Base-by-base conservation (phyloP, 2,888 invertebrate species). In the Sminthurides aquaticus region DNA sequence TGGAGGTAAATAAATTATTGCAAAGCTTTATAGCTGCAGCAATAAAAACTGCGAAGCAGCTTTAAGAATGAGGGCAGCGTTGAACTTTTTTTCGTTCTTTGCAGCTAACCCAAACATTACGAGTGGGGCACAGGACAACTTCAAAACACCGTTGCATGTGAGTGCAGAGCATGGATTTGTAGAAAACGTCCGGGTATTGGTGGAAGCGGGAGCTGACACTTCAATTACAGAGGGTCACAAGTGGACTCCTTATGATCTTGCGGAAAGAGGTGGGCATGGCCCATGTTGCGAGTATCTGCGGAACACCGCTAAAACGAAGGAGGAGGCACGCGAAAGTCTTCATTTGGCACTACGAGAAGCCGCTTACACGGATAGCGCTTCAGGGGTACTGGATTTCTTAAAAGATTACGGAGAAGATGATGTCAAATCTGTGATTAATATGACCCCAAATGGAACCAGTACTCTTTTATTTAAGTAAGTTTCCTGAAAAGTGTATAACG, bases 381-480 rank as follows among this genome's bases (percentile, higher is more conserved):
- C 80, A 20, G 83, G 84, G 43, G 86, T 90, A 15, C 84, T 84
- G 72, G 84, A 84, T 26, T 80, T 87, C 65, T 81, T 93, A 64
- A 82, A 85, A 58, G 84, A 86, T 3, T 79, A 88, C 58, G 86
- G 85, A 0, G 78, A 80, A 3, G 85, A 86, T 74, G 85, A 88
- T 0, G 87, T 87, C 60, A 84, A 69, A 18, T 67, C 86, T 59
- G 84, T 94, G 62, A 85, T 91, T 71, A 95, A 95, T 78, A 85
- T 91, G 82, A 88, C 92, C 2, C 91, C 91, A 0, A 88, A 87
- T 67, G 94, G 93, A 0, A 89, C 90, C 24, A 91, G 90, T 76
- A 92, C 93, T 0, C 79, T 95, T 68, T 81, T 96, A 29, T 94
- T 91, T 77, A 85, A 87, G 91, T 91, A 77, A 85, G 87, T 82